Evolutionary conservation across 2,113 vertebrate species (phyloP).

Genomic region (Chaetorhynchus papuensis): DNA sequence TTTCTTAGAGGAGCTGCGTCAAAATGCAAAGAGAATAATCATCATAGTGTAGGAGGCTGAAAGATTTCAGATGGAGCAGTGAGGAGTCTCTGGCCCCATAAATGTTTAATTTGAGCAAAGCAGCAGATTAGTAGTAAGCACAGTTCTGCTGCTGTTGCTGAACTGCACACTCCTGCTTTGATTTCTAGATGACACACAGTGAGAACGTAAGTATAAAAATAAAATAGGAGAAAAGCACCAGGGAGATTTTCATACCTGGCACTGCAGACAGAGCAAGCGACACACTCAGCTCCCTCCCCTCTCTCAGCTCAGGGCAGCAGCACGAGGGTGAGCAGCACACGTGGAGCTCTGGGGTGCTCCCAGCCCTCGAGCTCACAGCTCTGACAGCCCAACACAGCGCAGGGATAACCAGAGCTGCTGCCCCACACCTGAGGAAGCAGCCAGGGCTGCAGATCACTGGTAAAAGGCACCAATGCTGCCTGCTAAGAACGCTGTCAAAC

Average conservation of each 20-base stretch:
- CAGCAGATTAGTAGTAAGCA: neutral
- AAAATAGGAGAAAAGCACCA: neutral
- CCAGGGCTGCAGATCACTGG: neutral
- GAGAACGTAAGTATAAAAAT: neutral
- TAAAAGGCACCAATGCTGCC: neutral
- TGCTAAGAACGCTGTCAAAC: neutral
- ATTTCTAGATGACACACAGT: neutral
- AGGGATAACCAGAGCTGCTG: neutral
- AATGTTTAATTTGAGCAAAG: conserved; percentile 15
- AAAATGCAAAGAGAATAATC: neutral
- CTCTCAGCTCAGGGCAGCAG: neutral
- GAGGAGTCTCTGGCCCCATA: neutral
- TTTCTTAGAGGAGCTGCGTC: neutral
- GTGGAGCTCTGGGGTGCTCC: neutral
- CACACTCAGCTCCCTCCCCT: neutral
- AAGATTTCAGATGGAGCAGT: neutral
- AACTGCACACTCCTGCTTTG: neutral
- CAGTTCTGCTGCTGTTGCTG: neutral
- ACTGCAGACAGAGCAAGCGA: neutral
- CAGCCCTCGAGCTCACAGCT: neutral
- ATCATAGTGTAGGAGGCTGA: neutral
- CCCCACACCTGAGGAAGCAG: neutral
- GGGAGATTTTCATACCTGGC: neutral
- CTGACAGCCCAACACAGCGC: neutral
- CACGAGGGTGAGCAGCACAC: neutral